These are phyloP conservation scores for Clostera curtula DNA, from an alignment of 2,888 invertebrate genomes.

Conservation along the genomic window DNA sequence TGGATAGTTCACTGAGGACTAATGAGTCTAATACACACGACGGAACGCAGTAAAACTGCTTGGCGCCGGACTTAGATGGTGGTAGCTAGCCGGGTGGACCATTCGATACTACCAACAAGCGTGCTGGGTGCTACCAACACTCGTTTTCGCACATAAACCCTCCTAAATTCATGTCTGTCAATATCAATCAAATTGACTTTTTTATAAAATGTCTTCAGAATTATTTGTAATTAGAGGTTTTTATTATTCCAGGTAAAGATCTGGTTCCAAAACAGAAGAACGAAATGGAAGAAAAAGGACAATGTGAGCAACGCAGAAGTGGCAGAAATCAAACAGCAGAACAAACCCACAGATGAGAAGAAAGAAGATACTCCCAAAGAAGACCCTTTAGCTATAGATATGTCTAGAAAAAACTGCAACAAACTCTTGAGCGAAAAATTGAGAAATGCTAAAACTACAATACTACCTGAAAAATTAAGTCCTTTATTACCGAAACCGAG, in stretches of 20 bases:
- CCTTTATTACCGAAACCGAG: conserved; percentile 45
- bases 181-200: no score
- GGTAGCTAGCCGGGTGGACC: no score
- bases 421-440: conserved; percentile 59
- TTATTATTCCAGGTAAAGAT: conserved; percentile 85
- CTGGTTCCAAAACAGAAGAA: conserved; percentile 90
- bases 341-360: conserved; percentile 51
- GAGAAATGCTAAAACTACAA: conserved; percentile 44
- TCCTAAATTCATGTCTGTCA: no score
- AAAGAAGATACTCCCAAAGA: conserved; percentile 43
- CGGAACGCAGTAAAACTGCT: no score
- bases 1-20: no score
- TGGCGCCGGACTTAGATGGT: no score
- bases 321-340: conserved; percentile 83
- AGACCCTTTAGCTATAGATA: conserved; percentile 58
- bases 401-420: conserved; percentile 59
- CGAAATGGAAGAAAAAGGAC: conserved; percentile 91
- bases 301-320: conserved; percentile 92
- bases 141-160: no score
- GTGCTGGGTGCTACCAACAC: no score
- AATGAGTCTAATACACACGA: no score
- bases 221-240: conserved; percentile 10
- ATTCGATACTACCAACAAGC: no score
- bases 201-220: no score
- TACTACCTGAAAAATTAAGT: no score